Percentiles rank a stretch among this genome's conserved stretches.
Evolutionary conservation across 2,888 invertebrate genomes (phyloP).

Genomic region (Leptopilina myrica): DNA sequence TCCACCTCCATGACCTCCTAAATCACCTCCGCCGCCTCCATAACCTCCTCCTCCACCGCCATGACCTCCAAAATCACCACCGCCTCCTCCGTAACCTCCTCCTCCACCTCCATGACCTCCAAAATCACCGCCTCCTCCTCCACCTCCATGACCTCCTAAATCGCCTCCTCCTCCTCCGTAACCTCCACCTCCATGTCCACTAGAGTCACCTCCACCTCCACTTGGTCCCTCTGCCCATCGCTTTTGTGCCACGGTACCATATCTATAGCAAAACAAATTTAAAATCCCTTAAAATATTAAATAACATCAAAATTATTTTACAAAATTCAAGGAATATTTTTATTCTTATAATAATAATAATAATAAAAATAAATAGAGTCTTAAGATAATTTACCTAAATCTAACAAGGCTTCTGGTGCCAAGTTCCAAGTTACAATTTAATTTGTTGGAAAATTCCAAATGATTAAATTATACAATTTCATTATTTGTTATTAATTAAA

Average conservation of each 20-base stretch:
- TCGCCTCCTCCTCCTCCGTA: conserved; percentile 35
- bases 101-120: conserved; percentile 22
- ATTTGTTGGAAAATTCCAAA: too few relatives aligned
- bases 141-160: conserved; percentile 18
- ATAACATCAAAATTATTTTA: too few relatives aligned
- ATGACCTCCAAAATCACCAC: conserved; percentile 32
- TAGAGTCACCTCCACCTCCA: conserved; percentile 42
- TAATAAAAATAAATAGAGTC: too few relatives aligned
- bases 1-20: conserved; percentile 42
- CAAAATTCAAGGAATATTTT: too few relatives aligned
- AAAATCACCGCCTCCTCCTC: conserved; percentile 10
- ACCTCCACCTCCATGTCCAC: conserved; percentile 52
- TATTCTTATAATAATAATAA: too few relatives aligned
- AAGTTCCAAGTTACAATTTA: too few relatives aligned
- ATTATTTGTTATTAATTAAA: too few relatives aligned
- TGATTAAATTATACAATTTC: too few relatives aligned
- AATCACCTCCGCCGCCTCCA: conserved; percentile 35
- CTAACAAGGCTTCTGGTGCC: too few relatives aligned
- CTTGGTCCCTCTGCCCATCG: conserved; percentile 55
- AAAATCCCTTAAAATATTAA: conserved; percentile 22
- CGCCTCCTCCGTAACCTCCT: conserved; percentile 4
- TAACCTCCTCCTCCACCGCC: conserved; percentile 35
- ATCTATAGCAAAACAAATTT: conserved; percentile 51
- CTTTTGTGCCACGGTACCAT: conserved; percentile 69
- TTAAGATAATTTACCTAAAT: too few relatives aligned